Evolutionary conservation across 2,888 invertebrate genomes (phyloP), one percentile per base, ranked within the genome.

Genomic region (Ischnura elegans): DNA sequence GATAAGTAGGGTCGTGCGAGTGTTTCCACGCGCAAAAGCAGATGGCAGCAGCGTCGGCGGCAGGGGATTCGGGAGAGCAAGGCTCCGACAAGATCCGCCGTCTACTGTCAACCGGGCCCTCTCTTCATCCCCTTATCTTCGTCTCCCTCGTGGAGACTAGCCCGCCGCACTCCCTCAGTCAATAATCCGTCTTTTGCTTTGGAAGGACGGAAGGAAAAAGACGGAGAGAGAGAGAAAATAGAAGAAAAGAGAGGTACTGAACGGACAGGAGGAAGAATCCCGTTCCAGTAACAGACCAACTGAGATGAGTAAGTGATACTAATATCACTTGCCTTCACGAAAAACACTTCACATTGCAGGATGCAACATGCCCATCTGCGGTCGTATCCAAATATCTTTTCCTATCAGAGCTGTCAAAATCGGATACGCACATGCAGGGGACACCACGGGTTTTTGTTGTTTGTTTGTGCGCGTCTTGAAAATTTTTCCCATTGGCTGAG

Each of bases 261-360:
- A 94, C 94, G 95, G 95, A 95, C 95, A 95, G 95, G 95, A 95
- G 95, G 95, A 95, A 95, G 95, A 95, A 96, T 94, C 93, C 93
- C 86, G 90, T 90, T 94, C 85, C 94, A 93, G n/a, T n/a, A 93
- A 94, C 42, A 93, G 46, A 93, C 93, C 94, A 93, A 94, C 93
- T 93, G 94, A n/a, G n/a, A n/a, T 94, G 94, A 94, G 94, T 95
- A 90, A 95, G 95, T 76, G 95, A 95, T 95, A 95, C 95, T 66
- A 42, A 90, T 90, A 55, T 87, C 21, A 61, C 36, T 45, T 25
- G 61, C 42, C 61, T 55, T 51, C 51, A 51, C 51, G 51, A 8
- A 51, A 19, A 10, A 51, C 19, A 10, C 51, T 19, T 51, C 19
- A 13, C 13, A 51, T 51, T 19, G 51, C 19, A n/a, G 19, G 16